Percentiles rank a stretch among this genome's conserved stretches.
phyloP scores from a whole-genome alignment of 2,888 invertebrate genomes.

The Vanessa cardui region DNA sequence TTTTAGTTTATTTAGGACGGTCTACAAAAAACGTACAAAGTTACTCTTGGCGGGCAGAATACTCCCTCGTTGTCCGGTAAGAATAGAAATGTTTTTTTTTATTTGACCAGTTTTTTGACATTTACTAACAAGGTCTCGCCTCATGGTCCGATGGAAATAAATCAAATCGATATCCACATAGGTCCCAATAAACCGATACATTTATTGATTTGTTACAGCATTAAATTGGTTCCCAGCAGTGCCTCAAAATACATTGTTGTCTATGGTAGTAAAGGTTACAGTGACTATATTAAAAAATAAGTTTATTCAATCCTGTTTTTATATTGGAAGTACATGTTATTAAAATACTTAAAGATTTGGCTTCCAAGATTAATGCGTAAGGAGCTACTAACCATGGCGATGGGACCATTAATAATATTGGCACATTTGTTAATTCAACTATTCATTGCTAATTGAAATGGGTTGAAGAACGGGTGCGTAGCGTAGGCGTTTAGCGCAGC shows the following conservation, averaged over 20 bases:
- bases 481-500: slow-evolving; percentile 72
- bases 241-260: slow-evolving; percentile 62
- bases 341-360: neutral
- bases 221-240: slow-evolving; percentile 81
- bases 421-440: slow-evolving; percentile 62
- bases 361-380: slow-evolving; percentile 16
- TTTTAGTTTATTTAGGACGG: slow-evolving; percentile 17
- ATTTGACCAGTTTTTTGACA: slow-evolving; percentile 65
- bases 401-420: slow-evolving; percentile 40
- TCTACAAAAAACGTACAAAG: slow-evolving; percentile 21
- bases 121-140: slow-evolving; percentile 79
- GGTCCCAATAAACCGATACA: slow-evolving; percentile 82
- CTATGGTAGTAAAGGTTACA: slow-evolving; percentile 18
- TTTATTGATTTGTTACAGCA: slow-evolving; percentile 83
- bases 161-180: slow-evolving; percentile 80
- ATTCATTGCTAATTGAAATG: slow-evolving; percentile 79
- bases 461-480: slow-evolving; percentile 67
- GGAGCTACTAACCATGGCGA: slow-evolving; percentile 13
- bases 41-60: slow-evolving; percentile 26
- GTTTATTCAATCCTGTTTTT: neutral
- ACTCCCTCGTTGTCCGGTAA: slow-evolving; percentile 19
- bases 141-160: slow-evolving; percentile 74
- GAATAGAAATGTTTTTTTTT: slow-evolving; percentile 44
- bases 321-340: neutral
- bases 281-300: slow-evolving; percentile 6